Percentiles rank a stretch among this genome's conserved stretches.
phyloP scores from a whole-genome alignment of 92 coral and sea anemone species.

The Siderastrea siderea region DNA sequence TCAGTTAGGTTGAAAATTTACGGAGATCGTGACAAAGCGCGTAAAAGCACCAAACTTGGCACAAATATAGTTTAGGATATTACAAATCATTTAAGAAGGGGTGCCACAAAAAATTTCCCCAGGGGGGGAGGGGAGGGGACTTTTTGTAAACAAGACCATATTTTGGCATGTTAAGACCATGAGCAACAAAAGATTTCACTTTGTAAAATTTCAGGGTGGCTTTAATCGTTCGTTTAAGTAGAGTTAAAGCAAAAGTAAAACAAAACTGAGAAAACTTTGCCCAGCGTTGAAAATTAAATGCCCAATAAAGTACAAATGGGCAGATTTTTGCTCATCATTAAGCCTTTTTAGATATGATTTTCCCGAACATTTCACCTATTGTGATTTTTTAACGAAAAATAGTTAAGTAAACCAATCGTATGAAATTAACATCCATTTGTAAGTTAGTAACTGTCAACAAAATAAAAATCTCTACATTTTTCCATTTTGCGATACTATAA shows the following conservation, averaged over 20 bases:
- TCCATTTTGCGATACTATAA: too few relatives aligned
- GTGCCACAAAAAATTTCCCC: constrained; percentile 1
- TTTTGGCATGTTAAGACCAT: background rate
- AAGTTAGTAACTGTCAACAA: background rate
- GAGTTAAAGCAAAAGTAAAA: background rate
- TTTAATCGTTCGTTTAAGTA: background rate
- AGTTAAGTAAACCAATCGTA: background rate
- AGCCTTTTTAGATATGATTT: background rate
- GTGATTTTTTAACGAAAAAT: too few relatives aligned
- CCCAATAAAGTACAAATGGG: too few relatives aligned
- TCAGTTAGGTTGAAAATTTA: constrained; percentile 19
- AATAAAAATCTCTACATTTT: background rate
- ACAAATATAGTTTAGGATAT: background rate
- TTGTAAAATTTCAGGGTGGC: background rate
- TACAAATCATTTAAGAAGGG: constrained; percentile 30
- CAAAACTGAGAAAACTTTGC: background rate
- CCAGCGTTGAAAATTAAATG: background rate
- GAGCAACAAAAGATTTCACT: background rate
- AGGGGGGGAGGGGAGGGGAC: constrained; percentile 6
- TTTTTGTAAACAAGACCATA: background rate
- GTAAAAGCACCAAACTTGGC: constrained; percentile 32
- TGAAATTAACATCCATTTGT: background rate
- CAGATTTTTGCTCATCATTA: background rate
- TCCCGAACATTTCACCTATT: background rate
- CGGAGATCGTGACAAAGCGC: constrained; percentile 11